A percentile compares a stretch with the other conserved stretches of the same genome.
Conservation (phyloP, 2,113 vertebrate species). For the Oriolus oriolus region DNA sequence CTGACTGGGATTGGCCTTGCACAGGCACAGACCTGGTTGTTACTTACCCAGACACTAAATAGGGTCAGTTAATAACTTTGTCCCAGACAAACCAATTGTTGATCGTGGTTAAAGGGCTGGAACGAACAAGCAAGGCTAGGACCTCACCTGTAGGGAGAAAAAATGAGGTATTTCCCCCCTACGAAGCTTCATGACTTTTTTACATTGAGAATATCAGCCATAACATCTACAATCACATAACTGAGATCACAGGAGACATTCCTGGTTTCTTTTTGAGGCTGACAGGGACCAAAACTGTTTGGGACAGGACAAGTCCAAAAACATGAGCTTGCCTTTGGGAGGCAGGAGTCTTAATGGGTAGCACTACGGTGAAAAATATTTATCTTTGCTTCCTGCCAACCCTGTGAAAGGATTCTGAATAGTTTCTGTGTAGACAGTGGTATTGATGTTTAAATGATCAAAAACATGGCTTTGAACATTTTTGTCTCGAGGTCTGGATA, state of each 20-base stretch:
- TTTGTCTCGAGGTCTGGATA: background rate
- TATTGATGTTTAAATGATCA: conserved; percentile 32
- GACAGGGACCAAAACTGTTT: background rate
- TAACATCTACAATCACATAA: background rate
- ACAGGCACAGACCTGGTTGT: background rate
- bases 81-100: background rate
- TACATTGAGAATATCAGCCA: background rate
- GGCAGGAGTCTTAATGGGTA: background rate
- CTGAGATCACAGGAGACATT: background rate
- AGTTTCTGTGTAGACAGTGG: background rate
- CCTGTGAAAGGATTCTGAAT: background rate
- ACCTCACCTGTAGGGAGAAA: background rate
- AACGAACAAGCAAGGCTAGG: background rate
- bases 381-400: background rate
- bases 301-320: background rate
- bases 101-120: background rate
- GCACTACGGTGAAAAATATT: background rate
- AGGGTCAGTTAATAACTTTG: background rate
- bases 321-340: background rate
- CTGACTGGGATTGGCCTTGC: background rate
- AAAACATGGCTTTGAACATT: background rate
- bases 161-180: background rate
- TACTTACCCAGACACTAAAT: background rate
- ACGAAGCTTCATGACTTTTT: background rate
- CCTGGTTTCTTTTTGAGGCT: background rate